Conservation (phyloP, 2,797 vertebrate genomes). For the Hafferia zeledoni region DNA sequence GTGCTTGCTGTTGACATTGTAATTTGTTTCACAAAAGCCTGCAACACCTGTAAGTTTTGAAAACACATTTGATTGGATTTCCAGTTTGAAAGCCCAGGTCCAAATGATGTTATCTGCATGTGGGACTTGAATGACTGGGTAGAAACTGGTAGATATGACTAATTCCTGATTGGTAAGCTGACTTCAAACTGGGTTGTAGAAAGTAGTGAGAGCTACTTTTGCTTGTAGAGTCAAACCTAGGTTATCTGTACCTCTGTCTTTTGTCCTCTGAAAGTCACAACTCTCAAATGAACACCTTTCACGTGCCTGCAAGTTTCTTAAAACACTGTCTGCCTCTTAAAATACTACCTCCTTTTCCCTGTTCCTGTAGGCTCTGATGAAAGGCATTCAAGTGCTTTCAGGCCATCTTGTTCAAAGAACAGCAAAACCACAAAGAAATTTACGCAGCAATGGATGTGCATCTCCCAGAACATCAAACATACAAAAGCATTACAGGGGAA, state of each 20-base stretch:
- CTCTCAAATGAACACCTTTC: not conserved
- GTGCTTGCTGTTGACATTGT: not conserved
- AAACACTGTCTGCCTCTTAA: not conserved
- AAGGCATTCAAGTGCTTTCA: not conserved
- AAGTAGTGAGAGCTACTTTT: not conserved
- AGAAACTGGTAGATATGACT: not conserved
- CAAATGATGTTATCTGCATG: not conserved
- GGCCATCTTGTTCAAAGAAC: not conserved
- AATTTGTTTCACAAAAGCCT: not conserved
- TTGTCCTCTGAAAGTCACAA: not conserved
- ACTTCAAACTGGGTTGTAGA: not conserved
- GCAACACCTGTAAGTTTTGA: fast-evolving
- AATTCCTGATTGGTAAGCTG: not conserved
- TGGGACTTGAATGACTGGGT: not conserved
- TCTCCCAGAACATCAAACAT: not conserved
- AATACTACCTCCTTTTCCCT: not conserved
- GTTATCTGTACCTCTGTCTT: not conserved
- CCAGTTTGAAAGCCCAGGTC: not conserved
- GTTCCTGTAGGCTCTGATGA: not conserved
- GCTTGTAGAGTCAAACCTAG: not conserved
- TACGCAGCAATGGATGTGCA: not conserved
- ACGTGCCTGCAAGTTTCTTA: not conserved
- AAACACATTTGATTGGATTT: not conserved
- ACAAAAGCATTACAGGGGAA: not conserved
- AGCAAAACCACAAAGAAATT: not conserved